Evolutionary conservation across 2,888 invertebrate genomes (phyloP), one percentile per base, ranked within the genome.

Genomic region (Zygaena filipendulae): DNA sequence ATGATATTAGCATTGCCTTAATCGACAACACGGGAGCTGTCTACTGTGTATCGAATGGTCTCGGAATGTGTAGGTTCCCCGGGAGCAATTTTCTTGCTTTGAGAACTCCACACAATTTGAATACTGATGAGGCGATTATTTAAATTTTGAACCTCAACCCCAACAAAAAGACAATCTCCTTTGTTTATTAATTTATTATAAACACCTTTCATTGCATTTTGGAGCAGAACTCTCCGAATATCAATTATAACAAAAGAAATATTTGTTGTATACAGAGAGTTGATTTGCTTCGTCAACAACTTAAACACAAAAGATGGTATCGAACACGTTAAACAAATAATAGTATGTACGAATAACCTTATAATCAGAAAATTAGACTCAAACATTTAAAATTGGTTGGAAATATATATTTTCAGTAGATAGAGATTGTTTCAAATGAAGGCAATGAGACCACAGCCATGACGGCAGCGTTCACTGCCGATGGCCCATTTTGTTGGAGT

Each of bases 1-100:
- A 69, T 61, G 60, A 51, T 64, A 67, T 72, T 70, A 70, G 63
- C 66, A 62, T 69, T 58, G 59, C 56, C 58, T 56, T 71, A 71
- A 74, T 69, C 64, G 66, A 63, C 69, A 61, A 53, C 64, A 47
- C 52, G 68, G 68, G 67, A 63, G 52, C 52, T 43, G 47, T 55
- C 24, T 25, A 36, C 36, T 36, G 35, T 29, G 43, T 45, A 27
- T 33, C 31, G 38, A 38, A 45, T 45, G 38, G 44, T 48, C 51
- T 46, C 47, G 45, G 50, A 49, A 43, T 43, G 42, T 42, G 45
- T 41, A 45, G 47, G 49, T n/a, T 45, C 50, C 59, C 45, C 44
- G 46, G 43, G 50, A 57, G 46, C 62, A 58, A 66, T 66, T 61
- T 64, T 62, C 63, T 62, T 63, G 64, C 61, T 63, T n/a, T 60